Evolutionary conservation across 2,797 vertebrate genomes (phyloP), one percentile per base, ranked within the genome.

Genomic region (Knipowitschia caucasica): DNA sequence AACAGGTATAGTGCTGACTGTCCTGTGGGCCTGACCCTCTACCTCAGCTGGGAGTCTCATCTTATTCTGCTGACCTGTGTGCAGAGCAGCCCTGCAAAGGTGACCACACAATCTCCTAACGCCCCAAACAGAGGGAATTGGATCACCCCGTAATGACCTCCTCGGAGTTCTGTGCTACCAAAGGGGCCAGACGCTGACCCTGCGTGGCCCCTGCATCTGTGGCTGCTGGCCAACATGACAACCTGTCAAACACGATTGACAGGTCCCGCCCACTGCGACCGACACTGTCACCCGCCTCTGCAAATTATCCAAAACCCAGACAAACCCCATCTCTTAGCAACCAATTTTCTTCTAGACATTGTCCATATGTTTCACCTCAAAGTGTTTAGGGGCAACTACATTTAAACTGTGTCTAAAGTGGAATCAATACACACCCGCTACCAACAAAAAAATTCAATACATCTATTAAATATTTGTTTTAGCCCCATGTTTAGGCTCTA

Each of bases 231-330:
- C 79, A 77, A 87, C 85, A 84, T 78, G 83, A 89, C 88, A 89
- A 89, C 90, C 90, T 89, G 88, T 92, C 92, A 94, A 80, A 91
- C 81, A 76, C 86, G 88, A 88, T 83, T 89, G 89, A 93, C 92
- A 92, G 74, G 81, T 78, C 71, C 87, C 87, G 75, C 82, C 83
- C 73, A 77, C 57, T 38, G 58, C 42, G 12, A 62, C 53, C 54
- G 67, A 74, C 64, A 59, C 66, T 75, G 59, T 60, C 74, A 50
- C 56, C 59, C 55, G 26, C 53, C 17, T 21, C 23, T 1, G 35
- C 74, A 84, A 86, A 84, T 83, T 80, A 78, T 78, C 69, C 62
- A 72, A 82, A 80, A 62, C 50, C 77, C 83, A 80, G 71, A 84
- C 73, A 75, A 63, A 69, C 44, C 20, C 59, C 33, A n/a, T 53